Percentiles rank a stretch among this genome's conserved stretches.
These are phyloP conservation scores for Nothobranchius furzeri DNA, from an alignment of 2,113 vertebrate genomes.

Conservation along the genomic window DNA sequence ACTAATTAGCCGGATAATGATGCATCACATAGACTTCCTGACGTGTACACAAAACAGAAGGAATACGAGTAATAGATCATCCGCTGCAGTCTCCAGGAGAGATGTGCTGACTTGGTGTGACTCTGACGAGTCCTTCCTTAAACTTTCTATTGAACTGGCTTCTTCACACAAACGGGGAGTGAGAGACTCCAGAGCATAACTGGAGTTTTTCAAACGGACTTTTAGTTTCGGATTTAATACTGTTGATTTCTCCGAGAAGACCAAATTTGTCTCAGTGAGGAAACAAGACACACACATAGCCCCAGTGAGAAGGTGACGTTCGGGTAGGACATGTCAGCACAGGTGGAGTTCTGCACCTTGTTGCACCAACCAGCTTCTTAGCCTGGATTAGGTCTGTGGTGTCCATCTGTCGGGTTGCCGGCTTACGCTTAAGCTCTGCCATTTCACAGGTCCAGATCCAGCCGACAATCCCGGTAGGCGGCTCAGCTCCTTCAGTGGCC, in stretches of 20 bases:
- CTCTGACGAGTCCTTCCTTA: too few species aligned
- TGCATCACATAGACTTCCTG: not conserved
- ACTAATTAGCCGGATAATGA: not conserved
- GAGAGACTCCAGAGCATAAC: too few species aligned
- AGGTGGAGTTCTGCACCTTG: conserved; percentile 70
- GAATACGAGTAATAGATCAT: not conserved
- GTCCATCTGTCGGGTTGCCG: conserved; percentile 76
- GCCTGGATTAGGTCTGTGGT: conserved; percentile 71
- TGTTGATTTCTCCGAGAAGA: not conserved
- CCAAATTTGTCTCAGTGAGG: not conserved
- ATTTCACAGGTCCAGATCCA: conserved; percentile 62
- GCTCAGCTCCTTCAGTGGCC: conserved; percentile 66
- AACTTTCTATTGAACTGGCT: too few species aligned
- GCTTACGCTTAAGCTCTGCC: conserved; percentile 75
- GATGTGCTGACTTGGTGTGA: not conserved
- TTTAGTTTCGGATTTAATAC: not conserved
- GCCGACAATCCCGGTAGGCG: conserved; percentile 51
- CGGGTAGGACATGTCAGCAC: conserved; percentile 42
- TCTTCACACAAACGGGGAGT: too few species aligned
- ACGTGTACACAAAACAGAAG: not conserved
- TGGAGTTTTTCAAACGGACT: too few species aligned
- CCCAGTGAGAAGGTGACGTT: conserved; percentile 41
- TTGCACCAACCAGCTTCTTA: conserved; percentile 65
- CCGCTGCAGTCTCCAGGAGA: not conserved
- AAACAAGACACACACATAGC: conserved; percentile 7